Evolutionary conservation across 2,797 vertebrate genomes (phyloP).

Genomic region (Chelmon rostratus): DNA sequence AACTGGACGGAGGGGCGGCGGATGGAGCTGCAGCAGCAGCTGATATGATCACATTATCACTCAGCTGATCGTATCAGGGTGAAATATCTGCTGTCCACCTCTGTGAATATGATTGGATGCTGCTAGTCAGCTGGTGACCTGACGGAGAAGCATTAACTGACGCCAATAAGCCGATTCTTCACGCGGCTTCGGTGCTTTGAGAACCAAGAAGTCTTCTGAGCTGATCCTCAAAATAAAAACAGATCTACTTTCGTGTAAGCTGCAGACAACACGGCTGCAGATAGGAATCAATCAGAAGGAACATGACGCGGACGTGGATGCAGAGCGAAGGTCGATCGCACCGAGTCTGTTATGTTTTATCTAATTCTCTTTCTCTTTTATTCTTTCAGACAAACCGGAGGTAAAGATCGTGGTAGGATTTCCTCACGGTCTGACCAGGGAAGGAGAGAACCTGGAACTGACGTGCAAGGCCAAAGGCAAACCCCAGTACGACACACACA

Average conservation of each 20-base stretch:
- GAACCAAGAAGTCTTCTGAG: no score
- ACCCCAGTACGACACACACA: constrained; percentile 89
- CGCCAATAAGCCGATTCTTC: constrained; percentile 16
- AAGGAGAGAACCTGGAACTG: constrained; percentile 95
- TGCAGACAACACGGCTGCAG: no score
- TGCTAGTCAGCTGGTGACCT: constrained; percentile 3
- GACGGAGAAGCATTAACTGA: constrained; percentile 1
- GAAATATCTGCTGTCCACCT: not conserved
- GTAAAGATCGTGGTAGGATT: constrained; percentile 95
- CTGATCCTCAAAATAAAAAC: no score
- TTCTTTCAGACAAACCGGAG: constrained; percentile 94
- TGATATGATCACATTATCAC: not conserved
- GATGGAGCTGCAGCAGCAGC: not conserved
- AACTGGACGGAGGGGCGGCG: not conserved
- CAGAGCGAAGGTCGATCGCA: not conserved
- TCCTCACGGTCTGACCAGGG: constrained; percentile 94
- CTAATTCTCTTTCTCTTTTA: constrained; percentile 33
- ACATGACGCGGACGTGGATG: not conserved
- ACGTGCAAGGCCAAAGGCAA: constrained; percentile 94
- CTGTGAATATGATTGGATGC: constrained; percentile 13
- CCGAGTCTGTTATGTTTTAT: not conserved
- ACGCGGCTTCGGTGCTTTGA: not conserved
- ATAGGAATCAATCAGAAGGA: not conserved
- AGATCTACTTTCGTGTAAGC: no score
- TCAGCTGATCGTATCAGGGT: not conserved